Conservation (phyloP, 2,797 vertebrate genomes). For the Smutsia temminckii region DNA sequence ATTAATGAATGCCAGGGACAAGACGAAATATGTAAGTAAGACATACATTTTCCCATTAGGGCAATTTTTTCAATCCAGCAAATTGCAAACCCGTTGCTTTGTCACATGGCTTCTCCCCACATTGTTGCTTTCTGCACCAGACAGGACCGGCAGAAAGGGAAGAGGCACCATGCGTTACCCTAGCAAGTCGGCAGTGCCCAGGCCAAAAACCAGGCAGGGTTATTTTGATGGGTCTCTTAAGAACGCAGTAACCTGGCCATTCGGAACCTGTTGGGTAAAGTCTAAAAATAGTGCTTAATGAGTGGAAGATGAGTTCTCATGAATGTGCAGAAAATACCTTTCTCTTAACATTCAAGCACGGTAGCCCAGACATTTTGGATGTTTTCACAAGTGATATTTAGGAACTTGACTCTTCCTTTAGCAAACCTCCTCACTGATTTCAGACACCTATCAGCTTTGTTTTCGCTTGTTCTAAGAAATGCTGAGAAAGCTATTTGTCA, state of each 20-base stretch:
- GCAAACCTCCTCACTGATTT: not conserved
- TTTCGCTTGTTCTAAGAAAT: not conserved
- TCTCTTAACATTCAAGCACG: slow-evolving; percentile 66
- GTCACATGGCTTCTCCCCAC: not conserved
- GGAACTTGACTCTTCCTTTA: slow-evolving; percentile 71
- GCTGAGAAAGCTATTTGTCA: not conserved
- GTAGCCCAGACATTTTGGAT: not conserved
- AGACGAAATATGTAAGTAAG: slow-evolving; percentile 9
- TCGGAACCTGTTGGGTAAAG: slow-evolving; percentile 50
- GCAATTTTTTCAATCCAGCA: not conserved
- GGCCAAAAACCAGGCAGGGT: not conserved
- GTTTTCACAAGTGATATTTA: slow-evolving; percentile 69
- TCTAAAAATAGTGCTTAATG: slow-evolving; percentile 70
- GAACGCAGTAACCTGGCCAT: not conserved
- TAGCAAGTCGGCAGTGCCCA: not conserved
- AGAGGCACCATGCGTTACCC: not conserved
- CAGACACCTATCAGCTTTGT: not conserved
- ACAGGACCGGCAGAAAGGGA: not conserved
- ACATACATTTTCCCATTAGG: not conserved
- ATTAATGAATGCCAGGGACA: not conserved
- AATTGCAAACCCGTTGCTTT: not conserved
- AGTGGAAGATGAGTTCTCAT: slow-evolving; percentile 57
- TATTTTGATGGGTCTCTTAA: not conserved
- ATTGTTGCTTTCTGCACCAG: not conserved
- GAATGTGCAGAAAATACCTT: slow-evolving; percentile 74